Conservation (phyloP, 2,888 invertebrate species). For the Clostera curtula region DNA sequence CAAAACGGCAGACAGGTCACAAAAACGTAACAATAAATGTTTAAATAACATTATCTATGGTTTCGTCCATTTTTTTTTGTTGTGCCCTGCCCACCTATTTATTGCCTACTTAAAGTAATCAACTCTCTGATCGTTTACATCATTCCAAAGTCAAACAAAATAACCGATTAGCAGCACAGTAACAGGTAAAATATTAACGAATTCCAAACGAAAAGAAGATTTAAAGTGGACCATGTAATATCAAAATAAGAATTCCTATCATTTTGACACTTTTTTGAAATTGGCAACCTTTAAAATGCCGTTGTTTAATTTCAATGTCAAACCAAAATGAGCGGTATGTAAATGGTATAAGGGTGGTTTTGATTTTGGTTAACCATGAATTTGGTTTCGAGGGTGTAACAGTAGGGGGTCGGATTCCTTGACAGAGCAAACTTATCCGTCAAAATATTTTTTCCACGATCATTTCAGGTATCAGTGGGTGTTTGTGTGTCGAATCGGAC, state of each 20-base stretch:
- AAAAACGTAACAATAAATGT: constrained; percentile 24
- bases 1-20: constrained; percentile 11
- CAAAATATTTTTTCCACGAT: constrained; percentile 55
- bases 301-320: background rate
- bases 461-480: constrained; percentile 57
- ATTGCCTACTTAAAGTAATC: constrained; percentile 23
- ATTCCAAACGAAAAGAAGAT: constrained; percentile 23
- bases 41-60: constrained; percentile 34
- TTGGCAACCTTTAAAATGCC: no score
- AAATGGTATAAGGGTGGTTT: background rate
- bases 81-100: constrained; percentile 31
- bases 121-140: constrained; percentile 36
- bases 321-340: constrained; percentile 12
- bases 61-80: constrained; percentile 23
- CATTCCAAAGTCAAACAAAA: constrained; percentile 51
- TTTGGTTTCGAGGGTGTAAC: constrained; percentile 24
- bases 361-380: constrained; percentile 1
- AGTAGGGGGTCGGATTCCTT: constrained; percentile 53
- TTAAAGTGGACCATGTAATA: constrained; percentile 10
- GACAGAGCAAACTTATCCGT: constrained; percentile 56
- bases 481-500: constrained; percentile 34
- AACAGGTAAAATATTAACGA: constrained; percentile 58
- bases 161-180: constrained; percentile 61
- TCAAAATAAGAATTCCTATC: constrained; percentile 17
- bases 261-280: constrained; percentile 15